Evolutionary conservation across 2,113 vertebrate species (phyloP).

Genomic region (Oryzias melastigma): DNA sequence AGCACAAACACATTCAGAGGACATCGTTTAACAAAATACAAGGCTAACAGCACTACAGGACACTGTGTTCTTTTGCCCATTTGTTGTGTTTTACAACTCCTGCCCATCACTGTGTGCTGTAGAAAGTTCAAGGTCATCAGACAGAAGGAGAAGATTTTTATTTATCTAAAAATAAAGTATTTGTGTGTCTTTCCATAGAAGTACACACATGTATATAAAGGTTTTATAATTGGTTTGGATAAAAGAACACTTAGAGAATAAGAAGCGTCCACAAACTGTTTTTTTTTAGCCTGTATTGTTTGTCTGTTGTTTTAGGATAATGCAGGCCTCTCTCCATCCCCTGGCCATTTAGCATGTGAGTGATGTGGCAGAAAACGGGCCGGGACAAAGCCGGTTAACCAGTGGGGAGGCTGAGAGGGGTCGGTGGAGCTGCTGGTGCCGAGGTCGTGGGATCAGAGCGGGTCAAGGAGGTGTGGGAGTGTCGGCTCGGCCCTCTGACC

Average conservation of each 20-base stretch:
- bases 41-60: no score
- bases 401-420: conserved; percentile 36
- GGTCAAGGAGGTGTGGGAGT: conserved; percentile 71
- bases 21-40: no score
- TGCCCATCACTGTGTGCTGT: no score
- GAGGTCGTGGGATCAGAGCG: conserved; percentile 74
- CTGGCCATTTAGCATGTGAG: conserved; percentile 36
- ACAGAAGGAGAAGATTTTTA: no score
- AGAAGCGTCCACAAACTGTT: background rate
- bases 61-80: no score
- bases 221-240: background rate
- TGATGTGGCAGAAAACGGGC: conserved; percentile 56
- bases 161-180: no score
- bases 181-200: no score
- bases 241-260: background rate
- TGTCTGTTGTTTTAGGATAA: background rate
- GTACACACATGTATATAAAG: no score
- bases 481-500: conserved; percentile 71
- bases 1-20: no score
- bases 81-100: no score
- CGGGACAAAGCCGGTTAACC: conserved; percentile 68
- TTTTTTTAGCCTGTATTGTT: background rate
- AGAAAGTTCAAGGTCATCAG: no score
- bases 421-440: conserved; percentile 38
- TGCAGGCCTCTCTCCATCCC: conserved; percentile 4